Base-by-base conservation (phyloP, 1,140 invertebrate genomes). In the Sesamia nonagrioides region DNA sequence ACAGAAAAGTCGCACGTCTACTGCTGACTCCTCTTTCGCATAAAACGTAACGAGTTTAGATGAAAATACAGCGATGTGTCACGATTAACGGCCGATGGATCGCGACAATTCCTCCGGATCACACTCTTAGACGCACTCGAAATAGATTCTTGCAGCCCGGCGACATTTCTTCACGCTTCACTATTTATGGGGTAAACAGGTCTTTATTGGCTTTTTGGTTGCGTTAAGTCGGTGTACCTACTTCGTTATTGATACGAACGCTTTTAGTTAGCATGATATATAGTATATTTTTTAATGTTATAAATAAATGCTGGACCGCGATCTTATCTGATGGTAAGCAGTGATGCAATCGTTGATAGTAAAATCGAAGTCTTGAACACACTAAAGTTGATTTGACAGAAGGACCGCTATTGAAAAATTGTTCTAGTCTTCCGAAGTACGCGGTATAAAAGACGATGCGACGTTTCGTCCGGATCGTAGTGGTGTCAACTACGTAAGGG, bases 1-100 rank as follows among this genome's bases (percentile, higher is more conserved):
- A 66, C 63, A 18, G 50, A 69, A 69, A 48, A 78, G 37, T 52
- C 69, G 58, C 48, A 2, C 48, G 50, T 77, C 50, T 45, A 13
- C 50, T 0, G 0, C 33, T 9, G 2, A 1, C 33, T 8, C 18
- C 54, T 54, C 56, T 75, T 58, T 75, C 72, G 72, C 56, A 63
- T 50, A 63, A 76, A 76, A 76, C 73, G 58, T 76, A 76, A 76
- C 73, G 73, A 76, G 73, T 76, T 76, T 63, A 76, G 73, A 76
- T 72, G 79, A 79, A 81, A 83, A 81, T 81, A 79, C 77, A 61
- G 82, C 77, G 77, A 78, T 83, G 80, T 74, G 79, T 81, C 82
- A 77, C 77, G 76, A 81, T 83, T 83, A 83, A 72, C 68, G 37
- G 42, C 54, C 42, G 79, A 61, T 54, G 75, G 56, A 81, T 77